Conservation (phyloP, 2,113 vertebrate genomes). For the Pseudorasbora parva region DNA sequence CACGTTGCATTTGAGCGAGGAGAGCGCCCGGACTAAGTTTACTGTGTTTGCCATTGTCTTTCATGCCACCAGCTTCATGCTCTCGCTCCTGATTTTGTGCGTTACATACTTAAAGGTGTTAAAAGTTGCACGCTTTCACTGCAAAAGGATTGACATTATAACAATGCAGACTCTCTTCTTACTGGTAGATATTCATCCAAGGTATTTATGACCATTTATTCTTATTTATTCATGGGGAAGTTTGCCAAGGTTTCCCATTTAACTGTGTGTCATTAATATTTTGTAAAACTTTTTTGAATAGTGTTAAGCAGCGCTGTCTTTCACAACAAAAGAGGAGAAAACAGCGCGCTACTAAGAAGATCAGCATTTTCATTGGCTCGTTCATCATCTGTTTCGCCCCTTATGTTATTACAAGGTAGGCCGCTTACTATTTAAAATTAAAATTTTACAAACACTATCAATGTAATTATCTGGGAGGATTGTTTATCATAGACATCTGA, state of each 20-base stretch:
- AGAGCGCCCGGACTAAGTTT: constrained; percentile 74
- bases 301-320: constrained; percentile 83
- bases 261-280: not conserved
- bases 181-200: constrained; percentile 86
- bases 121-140: constrained; percentile 84
- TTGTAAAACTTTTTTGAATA: constrained; percentile 63
- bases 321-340: constrained; percentile 81
- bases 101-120: constrained; percentile 85
- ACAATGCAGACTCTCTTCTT: constrained; percentile 86
- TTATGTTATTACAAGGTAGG: constrained; percentile 74
- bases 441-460: not conserved
- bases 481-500: not conserved
- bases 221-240: not conserved
- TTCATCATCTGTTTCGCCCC: constrained; percentile 86
- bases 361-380: constrained; percentile 86
- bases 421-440: not conserved
- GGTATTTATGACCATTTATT: constrained; percentile 65
- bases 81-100: constrained; percentile 81
- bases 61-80: constrained; percentile 82
- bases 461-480: not conserved
- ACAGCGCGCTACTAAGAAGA: constrained; percentile 84
- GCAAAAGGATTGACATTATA: constrained; percentile 82
- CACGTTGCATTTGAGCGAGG: constrained; percentile 76
- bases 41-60: constrained; percentile 82
- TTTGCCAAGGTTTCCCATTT: not conserved